Percentiles rank a stretch among this genome's conserved stretches.
Conservation (phyloP, 1,140 invertebrate species). For the Marisa cornuarietis region DNA sequence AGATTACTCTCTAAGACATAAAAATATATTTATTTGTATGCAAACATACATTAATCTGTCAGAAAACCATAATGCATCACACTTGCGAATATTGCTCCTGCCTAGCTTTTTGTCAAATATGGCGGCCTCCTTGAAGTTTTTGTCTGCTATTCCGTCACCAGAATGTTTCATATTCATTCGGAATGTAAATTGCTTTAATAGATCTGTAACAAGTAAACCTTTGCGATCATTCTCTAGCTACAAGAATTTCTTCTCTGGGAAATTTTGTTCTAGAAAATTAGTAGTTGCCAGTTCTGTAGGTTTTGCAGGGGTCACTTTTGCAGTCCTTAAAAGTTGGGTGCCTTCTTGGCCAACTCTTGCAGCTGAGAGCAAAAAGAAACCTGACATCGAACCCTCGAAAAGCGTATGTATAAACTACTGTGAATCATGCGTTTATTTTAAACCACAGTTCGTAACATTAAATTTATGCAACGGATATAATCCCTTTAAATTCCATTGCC, state of each 20-base stretch:
- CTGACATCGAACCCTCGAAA: background rate
- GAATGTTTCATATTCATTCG: constrained; percentile 4
- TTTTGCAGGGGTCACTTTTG: constrained; percentile 14
- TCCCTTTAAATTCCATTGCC: no score
- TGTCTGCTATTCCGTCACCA: background rate
- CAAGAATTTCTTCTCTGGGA: background rate
- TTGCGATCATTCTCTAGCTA: background rate
- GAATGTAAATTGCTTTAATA: background rate
- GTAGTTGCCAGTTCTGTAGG: constrained; percentile 9
- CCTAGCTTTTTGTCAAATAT: constrained; percentile 8
- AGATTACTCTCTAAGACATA: background rate
- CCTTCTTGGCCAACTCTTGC: background rate
- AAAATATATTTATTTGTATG: background rate
- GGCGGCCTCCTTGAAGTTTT: constrained; percentile 16
- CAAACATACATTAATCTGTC: background rate
- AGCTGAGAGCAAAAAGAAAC: background rate
- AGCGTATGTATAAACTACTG: background rate
- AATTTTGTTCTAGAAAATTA: background rate
- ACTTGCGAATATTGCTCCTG: background rate
- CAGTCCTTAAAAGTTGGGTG: constrained; percentile 6
- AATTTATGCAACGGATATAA: no score
- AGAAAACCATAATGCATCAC: background rate
- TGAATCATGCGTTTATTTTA: background rate
- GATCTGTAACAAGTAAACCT: background rate
- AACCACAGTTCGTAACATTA: background rate